Evolutionary conservation across 2,113 vertebrate genomes (phyloP).

Genomic region (Prunella fulvescens): DNA sequence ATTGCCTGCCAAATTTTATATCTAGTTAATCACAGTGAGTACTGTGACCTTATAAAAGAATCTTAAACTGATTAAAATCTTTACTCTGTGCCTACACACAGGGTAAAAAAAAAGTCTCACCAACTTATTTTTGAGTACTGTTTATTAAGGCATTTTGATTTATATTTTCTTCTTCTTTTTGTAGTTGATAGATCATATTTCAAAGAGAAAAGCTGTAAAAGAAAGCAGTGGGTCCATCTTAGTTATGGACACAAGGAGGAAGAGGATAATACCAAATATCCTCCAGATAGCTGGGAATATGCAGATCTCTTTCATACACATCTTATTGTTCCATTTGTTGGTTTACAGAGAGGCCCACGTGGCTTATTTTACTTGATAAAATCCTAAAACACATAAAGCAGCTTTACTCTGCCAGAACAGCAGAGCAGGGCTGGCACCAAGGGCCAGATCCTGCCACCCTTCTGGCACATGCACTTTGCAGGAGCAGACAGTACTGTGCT

Average conservation of each 20-base stretch:
- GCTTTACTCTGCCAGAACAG: not conserved
- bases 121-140: constrained; percentile 32
- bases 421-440: not conserved
- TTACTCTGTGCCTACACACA: constrained; percentile 46
- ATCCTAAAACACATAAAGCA: not conserved
- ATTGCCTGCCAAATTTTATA: constrained; percentile 46
- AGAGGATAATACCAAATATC: not conserved
- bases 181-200: constrained; percentile 5
- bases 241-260: not conserved
- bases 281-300: not conserved
- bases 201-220: constrained; percentile 29
- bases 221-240: not conserved
- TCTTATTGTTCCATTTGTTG: not conserved
- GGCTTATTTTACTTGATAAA: not conserved
- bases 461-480: not conserved
- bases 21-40: constrained; percentile 61
- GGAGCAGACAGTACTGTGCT: not conserved
- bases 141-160: constrained; percentile 1
- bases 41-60: constrained; percentile 57
- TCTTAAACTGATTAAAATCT: constrained; percentile 59
- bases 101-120: not conserved
- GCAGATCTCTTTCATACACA: not conserved
- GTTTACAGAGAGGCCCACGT: not conserved
- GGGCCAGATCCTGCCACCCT: not conserved
- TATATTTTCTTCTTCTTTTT: not conserved